Conservation (phyloP, 2,797 vertebrate species). For the Coregonus ussuriensis region DNA sequence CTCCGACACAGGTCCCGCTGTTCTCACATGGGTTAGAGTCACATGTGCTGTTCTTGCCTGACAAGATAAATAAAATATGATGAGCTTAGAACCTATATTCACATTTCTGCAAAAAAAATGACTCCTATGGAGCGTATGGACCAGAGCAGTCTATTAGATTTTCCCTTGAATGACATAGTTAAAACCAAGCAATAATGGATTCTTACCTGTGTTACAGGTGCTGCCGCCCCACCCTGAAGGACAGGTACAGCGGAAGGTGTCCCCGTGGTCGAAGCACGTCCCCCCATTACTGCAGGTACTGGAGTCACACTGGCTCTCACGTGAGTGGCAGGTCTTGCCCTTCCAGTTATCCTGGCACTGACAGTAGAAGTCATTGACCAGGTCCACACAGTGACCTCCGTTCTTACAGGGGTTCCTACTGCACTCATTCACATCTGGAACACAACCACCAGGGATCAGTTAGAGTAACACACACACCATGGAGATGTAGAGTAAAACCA, state of each 20-base stretch:
- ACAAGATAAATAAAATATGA: slow-evolving; percentile 7
- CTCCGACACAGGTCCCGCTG: slow-evolving; percentile 91
- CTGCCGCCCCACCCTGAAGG: slow-evolving; percentile 86
- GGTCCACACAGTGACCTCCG: slow-evolving; percentile 85
- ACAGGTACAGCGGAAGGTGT: slow-evolving; percentile 89
- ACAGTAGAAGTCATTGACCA: slow-evolving; percentile 92
- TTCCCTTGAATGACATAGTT: background rate
- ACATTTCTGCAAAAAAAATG: background rate
- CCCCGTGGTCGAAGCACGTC: slow-evolving; percentile 88
- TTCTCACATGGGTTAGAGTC: slow-evolving; percentile 89
- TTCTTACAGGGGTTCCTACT: slow-evolving; percentile 88
- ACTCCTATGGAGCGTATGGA: background rate
- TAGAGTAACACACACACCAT: background rate
- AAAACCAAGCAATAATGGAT: background rate
- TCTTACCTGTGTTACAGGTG: slow-evolving; percentile 89
- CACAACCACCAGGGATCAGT: background rate
- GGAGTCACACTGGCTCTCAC: slow-evolving; percentile 94
- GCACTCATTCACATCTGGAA: slow-evolving; percentile 91
- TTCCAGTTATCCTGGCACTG: slow-evolving; percentile 91
- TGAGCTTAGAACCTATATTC: background rate
- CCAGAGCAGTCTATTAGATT: background rate
- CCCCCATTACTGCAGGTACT: slow-evolving; percentile 91
- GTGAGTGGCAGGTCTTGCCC: slow-evolving; percentile 93
- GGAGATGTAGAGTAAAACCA: background rate
- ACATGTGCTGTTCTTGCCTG: slow-evolving; percentile 92